These are phyloP conservation scores for Gnathonemus longibarbis DNA, from an alignment of 2,113 vertebrate genomes.

Conservation along the genomic window DNA sequence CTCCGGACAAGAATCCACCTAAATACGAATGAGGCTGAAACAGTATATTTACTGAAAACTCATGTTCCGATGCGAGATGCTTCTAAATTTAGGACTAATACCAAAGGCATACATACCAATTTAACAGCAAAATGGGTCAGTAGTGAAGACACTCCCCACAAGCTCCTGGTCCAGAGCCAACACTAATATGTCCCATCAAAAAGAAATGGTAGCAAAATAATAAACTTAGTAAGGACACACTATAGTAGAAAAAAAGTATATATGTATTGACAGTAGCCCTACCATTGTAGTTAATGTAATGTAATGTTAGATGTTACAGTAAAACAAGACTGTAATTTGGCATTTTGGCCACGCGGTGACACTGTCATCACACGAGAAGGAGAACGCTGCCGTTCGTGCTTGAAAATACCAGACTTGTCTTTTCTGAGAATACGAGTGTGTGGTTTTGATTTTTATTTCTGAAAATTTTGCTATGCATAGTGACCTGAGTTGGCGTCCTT, in stretches of 20 bases:
- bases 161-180: neutral
- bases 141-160: neutral
- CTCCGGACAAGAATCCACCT: neutral
- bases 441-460: neutral
- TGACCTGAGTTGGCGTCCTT: neutral
- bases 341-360: neutral
- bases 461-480: neutral
- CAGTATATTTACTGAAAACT: conserved; percentile 3
- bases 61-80: neutral
- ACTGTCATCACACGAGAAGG: neutral
- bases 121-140: neutral
- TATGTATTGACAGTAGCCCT: neutral
- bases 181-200: neutral
- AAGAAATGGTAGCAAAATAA: neutral
- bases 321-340: neutral
- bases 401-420: neutral
- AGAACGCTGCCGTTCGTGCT: neutral
- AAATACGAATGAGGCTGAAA: neutral
- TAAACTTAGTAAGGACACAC: neutral
- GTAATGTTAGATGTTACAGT: neutral
- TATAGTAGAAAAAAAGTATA: neutral
- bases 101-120: neutral
- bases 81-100: neutral
- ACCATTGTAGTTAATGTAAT: neutral
- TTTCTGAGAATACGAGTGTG: neutral